A percentile compares a stretch with the other conserved stretches of the same genome.
phyloP scores from a whole-genome alignment of 2,888 invertebrate genomes.

The Drosophila algonquin region DNA sequence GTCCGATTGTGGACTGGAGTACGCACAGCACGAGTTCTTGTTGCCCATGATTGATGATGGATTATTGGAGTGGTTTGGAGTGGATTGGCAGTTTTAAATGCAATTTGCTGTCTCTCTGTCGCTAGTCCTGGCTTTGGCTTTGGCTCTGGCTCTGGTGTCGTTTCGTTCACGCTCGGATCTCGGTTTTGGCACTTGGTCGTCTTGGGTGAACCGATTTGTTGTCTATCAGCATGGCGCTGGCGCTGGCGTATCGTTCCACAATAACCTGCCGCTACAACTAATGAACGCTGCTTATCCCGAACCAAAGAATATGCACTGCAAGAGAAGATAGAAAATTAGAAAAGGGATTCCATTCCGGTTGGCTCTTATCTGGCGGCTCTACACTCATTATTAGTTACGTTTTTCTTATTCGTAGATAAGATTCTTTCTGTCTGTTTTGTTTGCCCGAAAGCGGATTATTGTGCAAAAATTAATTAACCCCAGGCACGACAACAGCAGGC shows the following conservation, averaged over 20 bases:
- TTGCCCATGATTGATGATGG: slow-evolving; percentile 87
- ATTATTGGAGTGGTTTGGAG: slow-evolving; percentile 9
- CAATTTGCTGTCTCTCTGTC: slow-evolving; percentile 20
- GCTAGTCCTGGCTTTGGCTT: slow-evolving; percentile 17
- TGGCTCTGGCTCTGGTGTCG: slow-evolving; percentile 6
- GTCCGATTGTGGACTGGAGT: slow-evolving; percentile 88
- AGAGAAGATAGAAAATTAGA: slow-evolving; percentile 12
- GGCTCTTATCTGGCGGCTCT: slow-evolving; percentile 27
- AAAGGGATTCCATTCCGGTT: slow-evolving; percentile 18
- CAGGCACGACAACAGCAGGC: slow-evolving; percentile 57
- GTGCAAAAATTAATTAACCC: slow-evolving; percentile 67
- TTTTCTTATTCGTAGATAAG: slow-evolving; percentile 46
- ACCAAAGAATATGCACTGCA: slow-evolving; percentile 31
- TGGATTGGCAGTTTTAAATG: slow-evolving; percentile 31
- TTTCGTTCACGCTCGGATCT: slow-evolving; percentile 50
- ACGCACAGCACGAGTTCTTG: slow-evolving; percentile 92
- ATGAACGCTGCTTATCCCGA: slow-evolving; percentile 32
- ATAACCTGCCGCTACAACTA: slow-evolving; percentile 51
- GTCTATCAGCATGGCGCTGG: slow-evolving; percentile 75
- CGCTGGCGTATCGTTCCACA: slow-evolving; percentile 62
- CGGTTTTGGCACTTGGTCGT: slow-evolving; percentile 71
- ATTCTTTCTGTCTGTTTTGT: slow-evolving; percentile 48
- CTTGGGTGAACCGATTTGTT: slow-evolving; percentile 48
- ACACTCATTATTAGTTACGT: slow-evolving; percentile 26
- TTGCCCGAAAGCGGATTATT: slow-evolving; percentile 60